phyloP scores from a whole-genome alignment of 53 echinoderm and acorn worm species.

The Paracentrotus lividus region DNA sequence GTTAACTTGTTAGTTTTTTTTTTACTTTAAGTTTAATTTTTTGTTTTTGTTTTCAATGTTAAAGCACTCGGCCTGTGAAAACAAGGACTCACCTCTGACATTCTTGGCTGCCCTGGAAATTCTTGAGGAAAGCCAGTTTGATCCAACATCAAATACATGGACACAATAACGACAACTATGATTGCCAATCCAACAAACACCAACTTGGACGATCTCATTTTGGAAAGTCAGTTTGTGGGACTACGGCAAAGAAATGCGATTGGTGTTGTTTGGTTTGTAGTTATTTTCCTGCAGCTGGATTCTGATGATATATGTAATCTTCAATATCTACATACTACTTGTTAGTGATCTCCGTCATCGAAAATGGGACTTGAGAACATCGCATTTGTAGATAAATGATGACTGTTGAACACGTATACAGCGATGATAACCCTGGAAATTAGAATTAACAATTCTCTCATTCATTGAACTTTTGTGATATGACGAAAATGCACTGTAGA shows the following conservation, averaged over 20 bases:
- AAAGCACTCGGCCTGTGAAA: too few species aligned
- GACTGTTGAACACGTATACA: background rate
- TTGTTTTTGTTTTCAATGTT: too few species aligned
- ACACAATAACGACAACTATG: slow-evolving; percentile 82
- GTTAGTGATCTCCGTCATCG: background rate
- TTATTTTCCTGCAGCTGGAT: too few species aligned
- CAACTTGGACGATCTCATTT: slow-evolving; percentile 75
- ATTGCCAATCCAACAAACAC: slow-evolving; percentile 83
- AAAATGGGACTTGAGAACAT: background rate
- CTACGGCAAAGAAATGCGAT: too few species aligned
- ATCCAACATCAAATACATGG: slow-evolving; percentile 94
- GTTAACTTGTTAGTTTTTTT: too few species aligned
- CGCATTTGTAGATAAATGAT: background rate
- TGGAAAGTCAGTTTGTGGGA: slow-evolving; percentile 39
- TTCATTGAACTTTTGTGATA: background rate
- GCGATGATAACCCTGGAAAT: background rate
- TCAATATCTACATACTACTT: background rate
- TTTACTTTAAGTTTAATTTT: too few species aligned
- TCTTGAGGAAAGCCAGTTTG: slow-evolving; percentile 69
- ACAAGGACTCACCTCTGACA: slow-evolving; percentile 59
- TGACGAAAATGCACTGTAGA: background rate
- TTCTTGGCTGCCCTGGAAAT: slow-evolving; percentile 64
- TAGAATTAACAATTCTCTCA: too few species aligned
- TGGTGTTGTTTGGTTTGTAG: too few species aligned
- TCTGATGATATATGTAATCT: too few species aligned